Evolutionary conservation across 2,888 invertebrate species (phyloP).

Genomic region (Venustoraphidia nigricollis): DNA sequence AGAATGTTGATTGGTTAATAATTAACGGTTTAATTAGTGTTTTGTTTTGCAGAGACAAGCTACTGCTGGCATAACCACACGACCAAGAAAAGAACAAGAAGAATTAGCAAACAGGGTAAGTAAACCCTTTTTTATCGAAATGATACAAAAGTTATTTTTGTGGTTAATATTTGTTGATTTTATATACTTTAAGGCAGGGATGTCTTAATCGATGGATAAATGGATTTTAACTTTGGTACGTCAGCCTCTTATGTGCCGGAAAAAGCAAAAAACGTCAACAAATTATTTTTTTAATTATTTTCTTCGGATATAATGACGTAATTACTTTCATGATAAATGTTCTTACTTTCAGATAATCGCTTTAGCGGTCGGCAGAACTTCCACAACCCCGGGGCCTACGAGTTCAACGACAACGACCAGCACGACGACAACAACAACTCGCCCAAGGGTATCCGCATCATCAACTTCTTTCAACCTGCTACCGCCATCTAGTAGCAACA

Average conservation of each 20-base stretch:
- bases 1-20: no score
- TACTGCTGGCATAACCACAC: conserved; percentile 2
- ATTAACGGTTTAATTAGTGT: no score
- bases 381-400: background rate
- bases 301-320: no score
- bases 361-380: conserved; percentile 21
- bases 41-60: background rate
- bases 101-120: conserved; percentile 16
- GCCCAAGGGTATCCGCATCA: background rate
- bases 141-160: no score
- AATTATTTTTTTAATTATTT: no score
- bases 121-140: background rate
- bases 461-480: no score
- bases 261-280: no score
- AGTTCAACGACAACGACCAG: conserved; percentile 18
- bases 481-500: conserved; percentile 27
- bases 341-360: conserved; percentile 19
- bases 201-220: no score
- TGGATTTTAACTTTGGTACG: no score
- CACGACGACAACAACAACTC: conserved; percentile 14
- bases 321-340: background rate
- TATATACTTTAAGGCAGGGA: no score
- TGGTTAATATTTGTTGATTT: no score
- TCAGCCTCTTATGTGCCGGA: no score
- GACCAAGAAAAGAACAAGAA: conserved; percentile 4